Evolutionary conservation across 2,113 vertebrate species (phyloP).

Genomic region (Chlorodrepanis virens): DNA sequence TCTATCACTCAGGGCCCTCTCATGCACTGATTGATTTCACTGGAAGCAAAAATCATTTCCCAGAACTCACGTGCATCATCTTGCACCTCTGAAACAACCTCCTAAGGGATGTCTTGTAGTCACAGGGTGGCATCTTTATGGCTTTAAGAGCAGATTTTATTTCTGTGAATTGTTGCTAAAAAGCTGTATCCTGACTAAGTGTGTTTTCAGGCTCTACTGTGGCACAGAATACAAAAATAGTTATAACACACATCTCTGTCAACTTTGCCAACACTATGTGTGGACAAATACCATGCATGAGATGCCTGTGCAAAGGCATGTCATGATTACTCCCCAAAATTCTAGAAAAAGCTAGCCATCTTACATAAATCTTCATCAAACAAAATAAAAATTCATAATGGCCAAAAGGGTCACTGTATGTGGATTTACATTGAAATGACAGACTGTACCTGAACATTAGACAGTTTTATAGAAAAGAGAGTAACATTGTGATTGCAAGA

Average conservation of each 20-base stretch:
- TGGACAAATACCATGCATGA: not conserved
- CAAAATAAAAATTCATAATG: not conserved
- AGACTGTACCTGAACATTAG: not conserved
- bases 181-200: not conserved
- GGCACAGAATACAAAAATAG: not conserved
- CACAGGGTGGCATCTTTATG: constrained; percentile 2
- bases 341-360: not conserved
- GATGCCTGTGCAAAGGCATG: not conserved
- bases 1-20: constrained; percentile 20
- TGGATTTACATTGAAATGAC: not conserved
- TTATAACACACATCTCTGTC: not conserved
- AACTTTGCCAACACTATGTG: not conserved
- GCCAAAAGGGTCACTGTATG: not conserved
- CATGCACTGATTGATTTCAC: constrained; percentile 8
- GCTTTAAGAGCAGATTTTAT: not conserved
- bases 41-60: constrained; percentile 18
- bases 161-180: not conserved
- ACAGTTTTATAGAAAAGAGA: not conserved
- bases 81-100: constrained; percentile 55
- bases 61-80: constrained; percentile 47
- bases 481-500: not conserved
- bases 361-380: not conserved
- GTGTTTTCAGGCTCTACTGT: not conserved
- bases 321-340: not conserved
- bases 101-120: constrained; percentile 31